Base-by-base conservation (phyloP, 92 coral and sea anemone species). In the Ricordea florida region DNA sequence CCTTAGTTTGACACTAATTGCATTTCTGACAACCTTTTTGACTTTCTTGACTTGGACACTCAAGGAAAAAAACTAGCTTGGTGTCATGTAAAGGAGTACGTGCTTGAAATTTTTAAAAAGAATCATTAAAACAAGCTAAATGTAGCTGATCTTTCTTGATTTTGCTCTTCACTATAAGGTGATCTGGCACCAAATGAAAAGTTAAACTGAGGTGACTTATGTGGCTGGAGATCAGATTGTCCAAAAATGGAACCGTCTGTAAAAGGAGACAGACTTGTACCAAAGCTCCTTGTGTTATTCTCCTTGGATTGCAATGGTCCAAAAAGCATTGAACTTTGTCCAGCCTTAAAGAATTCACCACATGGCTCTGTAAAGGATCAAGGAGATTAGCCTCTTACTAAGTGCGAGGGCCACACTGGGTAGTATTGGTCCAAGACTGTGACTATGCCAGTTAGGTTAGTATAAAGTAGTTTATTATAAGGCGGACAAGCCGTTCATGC, bases 101-200 rank as follows among this genome's bases (percentile, higher is more conserved):
- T n/a, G n/a, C n/a, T n/a, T n/a, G n/a, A n/a, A n/a, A n/a, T n/a
- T n/a, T n/a, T n/a, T n/a, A n/a, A n/a, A n/a, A 63, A 63, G 16
- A 26, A 63, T 16, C 6, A 26, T 48, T 70, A 85, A 43, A 90
- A 90, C 57, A 90, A 78, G 61, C 83, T 81, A 70, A 85, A 90
- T 21, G 83, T 45, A 36, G 73, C 61, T 9, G 48, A 48, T 33
- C 57, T 79, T 72, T 62, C 63, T 46, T 30, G 23, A 26, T 51
- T 38, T 27, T 21, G 65, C 20, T 69, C 61, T n/a, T 18, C 32
- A 61, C 61, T 28, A 28, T 28, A 28, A 16, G 77, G 66, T 15
- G 89, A 79, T 27, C 61, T 75, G 16, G 60, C 45, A 49, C 89
- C 91, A 90, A 90, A 90, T 59, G 79, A 85, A 51, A 90, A 86